Base-by-base conservation (phyloP, 2,888 invertebrate genomes). In the Timema cristinae region DNA sequence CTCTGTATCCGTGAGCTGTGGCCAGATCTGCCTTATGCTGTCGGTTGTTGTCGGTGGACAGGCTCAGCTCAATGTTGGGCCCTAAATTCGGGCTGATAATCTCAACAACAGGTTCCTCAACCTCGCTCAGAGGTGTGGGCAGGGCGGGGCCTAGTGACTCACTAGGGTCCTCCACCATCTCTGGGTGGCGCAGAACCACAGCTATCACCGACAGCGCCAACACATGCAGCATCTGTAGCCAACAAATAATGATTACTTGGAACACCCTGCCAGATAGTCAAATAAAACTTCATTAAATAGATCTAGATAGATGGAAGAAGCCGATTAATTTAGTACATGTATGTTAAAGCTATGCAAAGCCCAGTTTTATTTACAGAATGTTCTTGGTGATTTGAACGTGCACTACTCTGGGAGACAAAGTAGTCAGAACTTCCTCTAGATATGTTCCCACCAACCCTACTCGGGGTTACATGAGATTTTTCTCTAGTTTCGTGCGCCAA, bases 171-270 rank as follows among this genome's bases (percentile, higher is more conserved):
- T 88, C 85, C 78, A 91, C 84, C 77, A 91, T 85, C 67, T 88
- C 88, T 48, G 92, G 91, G 80, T 92, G 90, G 68, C 91, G 86
- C 80, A 92, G 88, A 69, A 92, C 86, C 67, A 91, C 87, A 15
- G 91, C 91, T 77, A 93, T 82, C 75, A 92, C 87, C 67, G 90
- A 90, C 76, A 94, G 82, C 0, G 91, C 91, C 78, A 93, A 81
- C 73, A 93, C 85, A 79, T 93, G 92, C 69, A 93, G 83, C 82
- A 92, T 86, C 93, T 93, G 79, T 13, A 82, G 83, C 73, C 61
- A 73, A 75, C 16, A 56, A 59, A 11, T 8, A 54, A 54, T n/a
- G 54, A n/a, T 54, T 13, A 13, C 11, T 54, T 54, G 54, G 2
- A 11, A n/a, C n/a, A 32, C 32, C 32, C 32, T 32, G 32, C 32